Conservation (phyloP, 2,113 vertebrate genomes). For the Noturus placidus region DNA sequence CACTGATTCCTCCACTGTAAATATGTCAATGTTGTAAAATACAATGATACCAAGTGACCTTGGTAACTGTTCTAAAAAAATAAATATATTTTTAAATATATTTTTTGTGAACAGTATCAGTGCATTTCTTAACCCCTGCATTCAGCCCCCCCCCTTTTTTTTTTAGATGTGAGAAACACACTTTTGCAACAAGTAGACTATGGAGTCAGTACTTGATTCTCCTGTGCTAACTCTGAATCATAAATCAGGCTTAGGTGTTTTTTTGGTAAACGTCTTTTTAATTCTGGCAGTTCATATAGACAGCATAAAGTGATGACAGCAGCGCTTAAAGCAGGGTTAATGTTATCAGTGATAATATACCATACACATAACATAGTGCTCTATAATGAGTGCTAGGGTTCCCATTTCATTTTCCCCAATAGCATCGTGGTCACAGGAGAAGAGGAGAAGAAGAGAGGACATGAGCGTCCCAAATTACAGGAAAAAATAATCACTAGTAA, state of each 20-base stretch:
- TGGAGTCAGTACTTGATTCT: neutral
- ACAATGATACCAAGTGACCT: neutral
- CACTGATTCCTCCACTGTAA: conserved; percentile 30
- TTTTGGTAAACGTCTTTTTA: conserved; percentile 41
- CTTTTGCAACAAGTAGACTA: neutral
- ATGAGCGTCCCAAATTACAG: neutral
- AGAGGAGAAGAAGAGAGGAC: neutral
- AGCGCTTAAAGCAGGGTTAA: conserved; percentile 27
- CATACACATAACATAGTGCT: conserved; percentile 35
- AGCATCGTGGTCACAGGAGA: conserved; percentile 30
- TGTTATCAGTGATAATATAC: conserved; percentile 22
- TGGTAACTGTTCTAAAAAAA: neutral
- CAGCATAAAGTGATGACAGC: conserved; percentile 42
- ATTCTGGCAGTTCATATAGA: conserved; percentile 46
- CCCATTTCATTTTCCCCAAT: conserved; percentile 18
- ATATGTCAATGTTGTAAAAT: conserved; percentile 38
- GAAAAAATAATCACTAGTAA: conserved; percentile 14
- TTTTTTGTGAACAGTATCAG: neutral
- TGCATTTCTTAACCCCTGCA: neutral
- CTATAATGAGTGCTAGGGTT: conserved; percentile 24
- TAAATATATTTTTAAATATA: conserved; percentile 19
- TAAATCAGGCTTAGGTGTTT: neutral
- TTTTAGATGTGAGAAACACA: neutral
- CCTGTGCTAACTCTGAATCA: neutral
- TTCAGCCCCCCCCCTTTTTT: too few species aligned